Evolutionary conservation across 2,113 vertebrate species (phyloP).

Genomic region (Felis catus): F.catus_Fca126_mat1.0 CM031426.1:15161501-15162000

Average conservation of each 20-base stretch:
- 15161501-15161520: background rate
- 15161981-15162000: background rate
- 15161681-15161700: background rate
- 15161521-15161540: background rate
- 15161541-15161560: accelerated
- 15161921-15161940: background rate
- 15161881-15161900: accelerated
- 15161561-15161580: too few species aligned
- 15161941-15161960: background rate
- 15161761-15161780: background rate
- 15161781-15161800: accelerated
- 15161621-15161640: background rate
- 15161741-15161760: background rate
- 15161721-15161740: background rate
- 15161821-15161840: accelerated
- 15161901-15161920: background rate
- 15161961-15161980: accelerated
- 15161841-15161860: background rate
- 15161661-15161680: accelerated
- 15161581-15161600: too few species aligned
- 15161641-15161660: background rate
- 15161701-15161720: accelerated
- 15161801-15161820: accelerated
- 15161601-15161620: background rate
- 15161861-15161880: accelerated